Conservation (phyloP, 1,140 invertebrate species). For the Chelonus insularis region DNA sequence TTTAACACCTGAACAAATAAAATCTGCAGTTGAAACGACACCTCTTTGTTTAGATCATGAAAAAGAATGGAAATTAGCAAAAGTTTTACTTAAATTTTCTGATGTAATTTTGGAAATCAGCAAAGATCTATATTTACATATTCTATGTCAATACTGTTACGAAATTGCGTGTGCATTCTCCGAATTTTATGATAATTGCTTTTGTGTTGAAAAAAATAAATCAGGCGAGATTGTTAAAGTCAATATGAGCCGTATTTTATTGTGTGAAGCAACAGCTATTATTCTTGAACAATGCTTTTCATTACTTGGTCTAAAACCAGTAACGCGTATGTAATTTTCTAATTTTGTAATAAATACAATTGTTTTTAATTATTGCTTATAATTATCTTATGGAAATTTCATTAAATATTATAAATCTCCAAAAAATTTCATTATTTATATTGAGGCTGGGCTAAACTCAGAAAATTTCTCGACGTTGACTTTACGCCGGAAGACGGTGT, state of each 20-base stretch:
- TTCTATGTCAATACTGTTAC: conserved; percentile 94
- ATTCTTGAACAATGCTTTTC: conserved; percentile 86
- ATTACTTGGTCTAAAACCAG: conserved; percentile 90
- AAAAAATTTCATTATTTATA: too few relatives aligned
- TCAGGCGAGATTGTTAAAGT: conserved; percentile 79
- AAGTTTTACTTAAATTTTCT: conserved; percentile 82
- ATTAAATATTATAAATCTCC: too few relatives aligned
- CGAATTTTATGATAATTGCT: conserved; percentile 98
- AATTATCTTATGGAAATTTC: too few relatives aligned
- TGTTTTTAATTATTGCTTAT: too few relatives aligned
- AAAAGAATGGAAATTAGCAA: conserved; percentile 94
- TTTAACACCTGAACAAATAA: conserved; percentile 63
- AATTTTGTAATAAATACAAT: background rate
- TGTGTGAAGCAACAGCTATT: conserved; percentile 90
- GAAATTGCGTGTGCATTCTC: conserved; percentile 90
- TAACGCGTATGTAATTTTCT: conserved; percentile 82
- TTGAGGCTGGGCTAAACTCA: too few relatives aligned
- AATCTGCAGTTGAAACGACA: conserved; percentile 61
- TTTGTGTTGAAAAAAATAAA: conserved; percentile 93
- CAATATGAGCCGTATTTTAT: conserved; percentile 82
- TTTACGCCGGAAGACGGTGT: too few relatives aligned
- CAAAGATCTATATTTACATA: conserved; percentile 85
- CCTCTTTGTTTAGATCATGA: conserved; percentile 79
- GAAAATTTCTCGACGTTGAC: too few relatives aligned
- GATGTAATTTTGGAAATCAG: conserved; percentile 85